Evolutionary conservation across 2,113 vertebrate genomes (phyloP), one percentile per base, ranked within the genome.

Genomic region (Pelodiscus sinensis): DNA sequence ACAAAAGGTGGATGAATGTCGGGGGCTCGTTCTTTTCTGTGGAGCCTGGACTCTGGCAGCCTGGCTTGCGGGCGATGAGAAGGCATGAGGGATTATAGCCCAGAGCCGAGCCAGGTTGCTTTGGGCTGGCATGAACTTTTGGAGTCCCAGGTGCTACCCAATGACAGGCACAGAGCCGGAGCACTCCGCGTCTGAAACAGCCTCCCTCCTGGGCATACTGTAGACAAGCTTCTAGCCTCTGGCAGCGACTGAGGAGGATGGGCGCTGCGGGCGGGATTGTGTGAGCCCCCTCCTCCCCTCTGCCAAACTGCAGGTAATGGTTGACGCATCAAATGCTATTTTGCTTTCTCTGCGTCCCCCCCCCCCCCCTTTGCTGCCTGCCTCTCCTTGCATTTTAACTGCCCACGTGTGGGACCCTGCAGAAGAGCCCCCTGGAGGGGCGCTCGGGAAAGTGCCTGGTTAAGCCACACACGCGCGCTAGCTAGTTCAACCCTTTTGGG

Each of bases 241-340:
- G 77, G 79, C 77, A 86, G 51, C 15, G 7, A 25, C 15, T 12
- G 25, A 65, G 29, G 68, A 87, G 35, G 71, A 87, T 80, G 92
- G 87, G 58, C 84, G 81, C 62, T 24, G 89, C 71, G 58, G 80
- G 78, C 80, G 58, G 52, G 54, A 83, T 56, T 51, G 2, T 60
- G 85, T n/a, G 84, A 60, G 38, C 12, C 29, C 65, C 6, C 58
- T 11, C 80, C 44, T 60, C 27, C 25, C 38, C 38, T 44, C 38
- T 4, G 73, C 91, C 90, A 60, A 50, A 60, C 60, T 18, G 50
- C 94, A 97, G 96, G 96, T 96, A 94, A 85, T 51, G 78, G 9
- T 3, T 50, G 10, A 22, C 18, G 65, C 65, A 21, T 9, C 65
- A 21, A 18, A 35, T 21, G 31, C 10, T 10, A 44, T n/a, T 68